Evolutionary conservation across 2,113 vertebrate genomes (phyloP).

Genomic region (Dolichotis patagonum): DNA sequence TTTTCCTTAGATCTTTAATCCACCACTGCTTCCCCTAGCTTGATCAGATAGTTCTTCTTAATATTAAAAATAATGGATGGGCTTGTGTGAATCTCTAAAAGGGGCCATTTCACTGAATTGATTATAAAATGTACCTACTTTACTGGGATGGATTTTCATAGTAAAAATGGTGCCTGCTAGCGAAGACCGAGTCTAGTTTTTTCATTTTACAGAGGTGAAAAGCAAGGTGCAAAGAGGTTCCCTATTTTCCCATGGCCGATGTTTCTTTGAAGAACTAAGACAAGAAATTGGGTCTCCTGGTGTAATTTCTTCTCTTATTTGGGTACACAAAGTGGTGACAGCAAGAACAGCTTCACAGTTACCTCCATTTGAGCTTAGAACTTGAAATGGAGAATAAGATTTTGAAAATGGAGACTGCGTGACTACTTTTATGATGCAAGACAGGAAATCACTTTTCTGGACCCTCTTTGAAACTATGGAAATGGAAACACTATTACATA

Average conservation of each 20-base stretch:
- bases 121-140: background rate
- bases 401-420: background rate
- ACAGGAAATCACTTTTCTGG: background rate
- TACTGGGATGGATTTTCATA: background rate
- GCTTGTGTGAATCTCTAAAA: background rate
- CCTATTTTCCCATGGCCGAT: background rate
- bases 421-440: background rate
- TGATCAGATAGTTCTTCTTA: background rate
- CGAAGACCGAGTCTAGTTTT: background rate
- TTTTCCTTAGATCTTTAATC: background rate
- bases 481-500: background rate
- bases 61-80: background rate
- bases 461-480: background rate
- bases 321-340: background rate
- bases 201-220: background rate
- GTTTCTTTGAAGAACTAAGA: background rate
- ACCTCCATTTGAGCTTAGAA: slow-evolving; percentile 17
- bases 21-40: rapidly evolving
- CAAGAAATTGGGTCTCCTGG: background rate
- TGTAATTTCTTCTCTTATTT: background rate
- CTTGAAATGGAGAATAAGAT: background rate
- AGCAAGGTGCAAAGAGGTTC: background rate
- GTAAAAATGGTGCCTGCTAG: background rate
- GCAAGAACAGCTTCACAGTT: background rate
- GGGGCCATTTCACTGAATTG: background rate